A percentile compares a stretch with the other conserved stretches of the same genome.
Evolutionary conservation across 2,797 vertebrate genomes (phyloP).

Genomic region (Emys orbicularis): DNA sequence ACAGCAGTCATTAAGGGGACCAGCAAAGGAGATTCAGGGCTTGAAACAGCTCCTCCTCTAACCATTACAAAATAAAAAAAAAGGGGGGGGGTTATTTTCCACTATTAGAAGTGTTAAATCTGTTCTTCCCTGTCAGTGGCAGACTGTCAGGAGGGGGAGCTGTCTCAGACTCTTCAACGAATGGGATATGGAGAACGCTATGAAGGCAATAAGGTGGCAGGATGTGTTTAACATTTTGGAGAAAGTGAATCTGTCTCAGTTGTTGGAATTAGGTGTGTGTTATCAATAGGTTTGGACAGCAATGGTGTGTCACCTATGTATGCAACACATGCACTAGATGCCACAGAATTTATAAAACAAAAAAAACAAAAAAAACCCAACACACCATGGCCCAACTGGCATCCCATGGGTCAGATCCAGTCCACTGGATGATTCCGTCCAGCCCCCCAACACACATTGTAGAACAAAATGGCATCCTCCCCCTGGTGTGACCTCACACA

Average conservation of each 20-base stretch:
- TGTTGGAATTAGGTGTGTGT: not conserved
- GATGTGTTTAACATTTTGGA: not conserved
- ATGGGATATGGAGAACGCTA: too few species aligned
- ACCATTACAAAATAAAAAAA: not conserved
- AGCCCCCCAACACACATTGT: too few species aligned
- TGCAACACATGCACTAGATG: too few species aligned
- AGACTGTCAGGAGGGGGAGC: not conserved
- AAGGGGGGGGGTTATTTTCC: not conserved
- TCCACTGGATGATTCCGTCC: too few species aligned
- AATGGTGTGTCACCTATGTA: too few species aligned
- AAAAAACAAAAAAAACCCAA: too few species aligned
- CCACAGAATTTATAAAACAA: too few species aligned
- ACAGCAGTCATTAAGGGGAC: not conserved
- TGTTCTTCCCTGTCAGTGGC: not conserved
- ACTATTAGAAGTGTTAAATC: not conserved
- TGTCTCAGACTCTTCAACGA: not conserved
- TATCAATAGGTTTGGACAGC: not conserved
- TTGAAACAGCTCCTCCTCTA: not conserved
- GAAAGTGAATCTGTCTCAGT: not conserved
- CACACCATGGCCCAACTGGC: too few species aligned
- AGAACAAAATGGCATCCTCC: too few species aligned
- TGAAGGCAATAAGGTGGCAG: not conserved
- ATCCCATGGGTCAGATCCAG: too few species aligned
- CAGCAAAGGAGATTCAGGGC: not conserved
- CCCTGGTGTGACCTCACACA: too few species aligned